Evolutionary conservation across 2,797 vertebrate genomes (phyloP).

Genomic region (Poeciliopsis gracilis): DNA sequence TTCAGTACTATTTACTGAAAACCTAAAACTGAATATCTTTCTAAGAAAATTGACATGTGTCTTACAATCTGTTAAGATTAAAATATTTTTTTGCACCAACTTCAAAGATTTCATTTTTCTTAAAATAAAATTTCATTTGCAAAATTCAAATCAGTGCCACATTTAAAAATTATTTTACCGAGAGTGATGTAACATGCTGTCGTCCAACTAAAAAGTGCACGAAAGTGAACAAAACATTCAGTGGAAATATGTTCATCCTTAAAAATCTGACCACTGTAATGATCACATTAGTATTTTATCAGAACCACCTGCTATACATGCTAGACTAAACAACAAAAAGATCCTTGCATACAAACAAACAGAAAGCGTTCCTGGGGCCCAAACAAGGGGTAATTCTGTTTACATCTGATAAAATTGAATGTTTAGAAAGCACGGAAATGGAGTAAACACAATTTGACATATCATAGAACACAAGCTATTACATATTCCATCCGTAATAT

Average conservation of each 20-base stretch:
- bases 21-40: not conserved
- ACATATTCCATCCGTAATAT: slow-evolving; percentile 37
- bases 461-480: slow-evolving; percentile 54
- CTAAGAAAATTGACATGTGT: not conserved
- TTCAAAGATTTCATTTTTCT: not conserved
- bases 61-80: not conserved
- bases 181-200: not conserved
- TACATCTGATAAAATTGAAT: slow-evolving; percentile 61
- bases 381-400: slow-evolving; percentile 70
- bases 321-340: slow-evolving; percentile 65
- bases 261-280: slow-evolving; percentile 49
- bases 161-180: not conserved
- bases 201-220: not conserved
- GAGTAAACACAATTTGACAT: slow-evolving; percentile 60
- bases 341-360: slow-evolving; percentile 49
- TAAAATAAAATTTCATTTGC: not conserved
- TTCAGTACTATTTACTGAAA: not conserved
- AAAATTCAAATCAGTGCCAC: not conserved
- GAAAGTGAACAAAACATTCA: not conserved
- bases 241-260: slow-evolving; percentile 29
- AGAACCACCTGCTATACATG: slow-evolving; percentile 48
- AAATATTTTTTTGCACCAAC: not conserved
- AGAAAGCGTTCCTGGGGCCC: slow-evolving; percentile 46
- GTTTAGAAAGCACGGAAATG: slow-evolving; percentile 65
- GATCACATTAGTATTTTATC: slow-evolving; percentile 45